Evolutionary conservation across 2,113 vertebrate species (phyloP).

Genomic region (Engraulis encrasicolus): DNA sequence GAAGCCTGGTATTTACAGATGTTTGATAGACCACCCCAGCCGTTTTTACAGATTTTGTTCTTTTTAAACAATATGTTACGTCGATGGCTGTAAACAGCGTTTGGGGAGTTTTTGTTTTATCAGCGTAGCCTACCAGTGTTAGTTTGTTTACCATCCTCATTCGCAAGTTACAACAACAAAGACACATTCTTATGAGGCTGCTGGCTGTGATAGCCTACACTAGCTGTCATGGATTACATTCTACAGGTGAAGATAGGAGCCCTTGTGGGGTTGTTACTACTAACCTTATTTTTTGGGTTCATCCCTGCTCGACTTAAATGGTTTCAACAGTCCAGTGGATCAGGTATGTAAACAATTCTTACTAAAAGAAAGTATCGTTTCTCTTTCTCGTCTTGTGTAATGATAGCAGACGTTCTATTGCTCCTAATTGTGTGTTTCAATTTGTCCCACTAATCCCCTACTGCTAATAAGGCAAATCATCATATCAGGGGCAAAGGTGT

Average conservation of each 20-base stretch:
- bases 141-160: neutral
- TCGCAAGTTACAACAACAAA: neutral
- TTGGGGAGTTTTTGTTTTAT: neutral
- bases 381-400: neutral
- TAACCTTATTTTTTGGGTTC: slow-evolving; percentile 77
- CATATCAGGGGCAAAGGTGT: neutral
- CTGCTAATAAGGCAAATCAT: neutral
- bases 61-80: neutral
- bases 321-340: slow-evolving; percentile 69
- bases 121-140: neutral
- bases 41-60: neutral
- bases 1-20: neutral
- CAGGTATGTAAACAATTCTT: slow-evolving; percentile 61
- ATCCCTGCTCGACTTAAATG: slow-evolving; percentile 75
- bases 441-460: neutral
- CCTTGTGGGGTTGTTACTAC: slow-evolving; percentile 69
- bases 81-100: neutral
- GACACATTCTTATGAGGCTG: neutral
- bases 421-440: neutral
- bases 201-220: no score
- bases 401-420: no score
- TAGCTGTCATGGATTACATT: slow-evolving; percentile 69
- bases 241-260: slow-evolving; percentile 75
- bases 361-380: neutral
- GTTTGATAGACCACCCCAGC: neutral